phyloP scores from a whole-genome alignment of 2,888 invertebrate genomes.

The Pemphredon lugubris region DNA sequence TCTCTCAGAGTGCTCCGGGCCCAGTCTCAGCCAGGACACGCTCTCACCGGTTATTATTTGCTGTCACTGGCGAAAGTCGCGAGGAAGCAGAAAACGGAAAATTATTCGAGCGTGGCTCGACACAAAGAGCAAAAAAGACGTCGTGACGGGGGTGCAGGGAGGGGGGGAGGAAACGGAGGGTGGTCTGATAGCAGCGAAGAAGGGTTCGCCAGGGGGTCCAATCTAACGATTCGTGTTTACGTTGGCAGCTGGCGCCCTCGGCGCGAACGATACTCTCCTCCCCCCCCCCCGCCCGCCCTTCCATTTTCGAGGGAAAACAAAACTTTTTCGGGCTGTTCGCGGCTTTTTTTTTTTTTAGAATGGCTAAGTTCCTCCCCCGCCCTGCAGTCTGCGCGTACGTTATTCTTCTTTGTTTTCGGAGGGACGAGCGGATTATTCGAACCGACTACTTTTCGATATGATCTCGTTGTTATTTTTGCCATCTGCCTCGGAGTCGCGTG shows the following conservation, averaged over 20 bases:
- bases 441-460: no score
- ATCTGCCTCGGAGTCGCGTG: no score
- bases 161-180: conserved; percentile 12
- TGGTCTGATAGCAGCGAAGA: conserved; percentile 30
- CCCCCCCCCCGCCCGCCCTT: no score
- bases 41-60: conserved; percentile 50
- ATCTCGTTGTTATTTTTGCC: no score
- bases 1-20: conserved; percentile 33
- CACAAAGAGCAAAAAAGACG: conserved; percentile 47
- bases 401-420: no score
- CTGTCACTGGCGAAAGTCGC: conserved; percentile 57
- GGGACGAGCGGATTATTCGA: no score
- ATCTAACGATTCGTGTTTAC: conserved; percentile 63
- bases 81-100: conserved; percentile 59
- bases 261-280: conserved; percentile 9
- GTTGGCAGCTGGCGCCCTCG: conserved; percentile 46
- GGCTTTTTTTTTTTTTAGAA: not conserved
- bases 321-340: not conserved
- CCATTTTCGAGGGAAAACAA: not conserved
- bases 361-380: not conserved
- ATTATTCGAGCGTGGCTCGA: conserved; percentile 52
- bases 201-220: conserved; percentile 52
- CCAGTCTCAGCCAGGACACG: conserved; percentile 40
- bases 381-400: not conserved
- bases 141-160: conserved; percentile 1